Base-by-base conservation (phyloP, 2,797 vertebrate genomes). In the Lithobates sylvaticus region DNA sequence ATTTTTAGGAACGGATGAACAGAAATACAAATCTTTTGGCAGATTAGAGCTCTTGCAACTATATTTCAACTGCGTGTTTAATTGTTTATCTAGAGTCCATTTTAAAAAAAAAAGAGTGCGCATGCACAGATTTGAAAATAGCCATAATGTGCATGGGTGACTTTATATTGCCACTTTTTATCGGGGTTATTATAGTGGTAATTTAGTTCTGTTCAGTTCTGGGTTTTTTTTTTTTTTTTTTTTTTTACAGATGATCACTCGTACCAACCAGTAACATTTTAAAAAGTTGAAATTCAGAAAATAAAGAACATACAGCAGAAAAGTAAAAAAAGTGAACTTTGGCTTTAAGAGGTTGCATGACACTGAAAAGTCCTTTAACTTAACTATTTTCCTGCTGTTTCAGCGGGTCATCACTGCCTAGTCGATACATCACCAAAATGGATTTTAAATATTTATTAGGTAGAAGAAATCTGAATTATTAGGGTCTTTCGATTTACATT, bases 361-460 rank as follows among this genome's bases (percentile, higher is more conserved):
- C 70, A 65, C n/a, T 81, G 54, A 42, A 82, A 80, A 74, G 34
- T 74, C n/a, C 18, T 71, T 58, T 73, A 15, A 83, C 27, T 44
- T 76, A 76, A 83, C 72, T 67, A 29, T 83, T 47, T 75, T 75
- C 72, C 54, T 76, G 72, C 81, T 68, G 58, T 34, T 68, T 72
- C 61, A 67, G 58, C 34, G 65, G 64, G 81, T 75, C 47, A 61
- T 83, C 81, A 47, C 50, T 64, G 64, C 61, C 58, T 80, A 69
- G 75, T 68, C 82, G 67, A 73, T 78, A 85, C 39, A 78, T 85
- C 83, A 85, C 54, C 61, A 36, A 85, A 85, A 85, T 85, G 67
- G 77, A 80, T 85, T 79, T 85, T 74, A 85, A 85, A 54, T 85
- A 85, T 85, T 85, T 67, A 80, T 84, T n/a, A 84, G 76, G 29